Conservation (phyloP, 2,113 vertebrate species). For the human (Homo sapiens) region GRCh38 chr6:85090501-85091000, state of each 20-base stretch:
- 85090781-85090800: background rate
- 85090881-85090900: background rate
- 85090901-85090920: background rate
- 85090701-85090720: background rate
- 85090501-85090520: background rate
- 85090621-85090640: background rate
- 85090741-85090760: background rate
- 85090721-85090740: background rate
- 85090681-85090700: background rate
- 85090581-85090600: background rate
- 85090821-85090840: background rate
- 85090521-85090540: background rate
- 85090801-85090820: background rate
- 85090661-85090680: background rate
- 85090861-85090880: background rate
- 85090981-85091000: background rate
- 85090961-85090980: background rate
- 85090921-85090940: background rate
- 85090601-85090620: background rate
- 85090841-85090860: background rate
- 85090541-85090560: background rate
- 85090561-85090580: background rate
- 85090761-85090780: background rate
- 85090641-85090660: background rate
- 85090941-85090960: background rate